Evolutionary conservation across 2,888 invertebrate species (phyloP).

Genomic region (Rapana venosa): DNA sequence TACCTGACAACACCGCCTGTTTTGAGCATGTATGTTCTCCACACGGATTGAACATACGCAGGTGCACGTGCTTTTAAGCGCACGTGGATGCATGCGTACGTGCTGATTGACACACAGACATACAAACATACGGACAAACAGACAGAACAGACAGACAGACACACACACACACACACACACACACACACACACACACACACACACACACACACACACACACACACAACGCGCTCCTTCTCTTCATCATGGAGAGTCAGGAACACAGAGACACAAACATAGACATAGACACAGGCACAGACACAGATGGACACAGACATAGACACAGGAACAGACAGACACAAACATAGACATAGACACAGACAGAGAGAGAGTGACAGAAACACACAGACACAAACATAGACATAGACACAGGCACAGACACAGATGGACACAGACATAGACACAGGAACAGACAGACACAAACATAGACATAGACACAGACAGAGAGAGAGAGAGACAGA

Average conservation of each 20-base stretch:
- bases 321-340: not conserved
- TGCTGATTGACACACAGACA: not conserved
- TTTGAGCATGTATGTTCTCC: not conserved
- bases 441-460: not conserved
- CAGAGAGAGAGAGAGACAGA: not conserved
- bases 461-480: not conserved
- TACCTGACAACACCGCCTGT: no score
- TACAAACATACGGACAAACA: not conserved
- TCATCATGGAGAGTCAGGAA: not conserved
- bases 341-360: not conserved
- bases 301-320: not conserved
- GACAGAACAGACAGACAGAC: not conserved
- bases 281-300: not conserved
- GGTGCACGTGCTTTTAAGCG: not conserved
- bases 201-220: not conserved
- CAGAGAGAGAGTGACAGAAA: not conserved
- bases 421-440: not conserved
- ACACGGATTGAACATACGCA: not conserved
- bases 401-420: not conserved
- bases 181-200: not conserved
- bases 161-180: not conserved
- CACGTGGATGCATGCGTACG: not conserved
- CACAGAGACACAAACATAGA: slow-evolving; percentile 27
- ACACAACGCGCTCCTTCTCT: not conserved
- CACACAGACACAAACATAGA: not conserved